These are phyloP conservation scores for Diabrotica balteata DNA, from an alignment of 2,888 invertebrate genomes.

Conservation along the genomic window DNA sequence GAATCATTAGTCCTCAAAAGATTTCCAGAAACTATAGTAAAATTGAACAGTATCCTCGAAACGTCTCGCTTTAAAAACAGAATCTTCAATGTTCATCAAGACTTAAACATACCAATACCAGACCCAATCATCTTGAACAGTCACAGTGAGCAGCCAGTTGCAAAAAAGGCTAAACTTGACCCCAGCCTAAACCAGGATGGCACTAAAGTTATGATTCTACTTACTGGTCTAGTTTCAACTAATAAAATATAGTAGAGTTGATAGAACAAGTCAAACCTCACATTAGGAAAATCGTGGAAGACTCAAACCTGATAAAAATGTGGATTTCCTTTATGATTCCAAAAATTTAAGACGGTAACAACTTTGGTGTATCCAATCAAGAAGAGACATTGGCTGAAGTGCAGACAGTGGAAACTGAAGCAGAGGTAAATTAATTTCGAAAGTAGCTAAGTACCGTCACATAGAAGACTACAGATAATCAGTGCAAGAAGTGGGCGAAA, in stretches of 20 bases:
- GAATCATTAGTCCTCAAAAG: conserved; percentile 87
- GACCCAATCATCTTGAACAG: conserved; percentile 73
- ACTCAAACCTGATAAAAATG: conserved; percentile 95
- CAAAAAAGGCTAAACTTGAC: conserved; percentile 69
- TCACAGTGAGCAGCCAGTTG: conserved; percentile 66
- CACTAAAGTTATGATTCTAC: conserved; percentile 79
- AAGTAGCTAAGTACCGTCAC: conserved; percentile 97
- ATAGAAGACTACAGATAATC: conserved; percentile 95
- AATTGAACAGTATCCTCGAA: conserved; percentile 85
- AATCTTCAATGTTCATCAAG: conserved; percentile 79
- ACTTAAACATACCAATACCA: conserved; percentile 88
- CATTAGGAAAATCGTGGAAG: conserved; percentile 92
- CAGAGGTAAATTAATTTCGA: conserved; percentile 85
- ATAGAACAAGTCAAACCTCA: conserved; percentile 93
- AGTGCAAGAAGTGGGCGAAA: conserved; percentile 94
- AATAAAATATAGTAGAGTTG: conserved; percentile 86
- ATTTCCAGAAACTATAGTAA: conserved; percentile 93
- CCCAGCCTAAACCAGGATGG: conserved; percentile 62
- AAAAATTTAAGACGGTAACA: conserved; percentile 99
- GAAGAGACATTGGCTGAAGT: conserved; percentile 98
- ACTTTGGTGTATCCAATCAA: conserved; percentile 98
- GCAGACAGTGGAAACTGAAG: conserved; percentile 95
- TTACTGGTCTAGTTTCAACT: conserved; percentile 84
- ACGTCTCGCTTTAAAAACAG: conserved; percentile 82
- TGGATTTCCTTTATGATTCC: conserved; percentile 99